Base-by-base conservation (phyloP, 2,113 vertebrate genomes). In the Jaculus jaculus region DNA sequence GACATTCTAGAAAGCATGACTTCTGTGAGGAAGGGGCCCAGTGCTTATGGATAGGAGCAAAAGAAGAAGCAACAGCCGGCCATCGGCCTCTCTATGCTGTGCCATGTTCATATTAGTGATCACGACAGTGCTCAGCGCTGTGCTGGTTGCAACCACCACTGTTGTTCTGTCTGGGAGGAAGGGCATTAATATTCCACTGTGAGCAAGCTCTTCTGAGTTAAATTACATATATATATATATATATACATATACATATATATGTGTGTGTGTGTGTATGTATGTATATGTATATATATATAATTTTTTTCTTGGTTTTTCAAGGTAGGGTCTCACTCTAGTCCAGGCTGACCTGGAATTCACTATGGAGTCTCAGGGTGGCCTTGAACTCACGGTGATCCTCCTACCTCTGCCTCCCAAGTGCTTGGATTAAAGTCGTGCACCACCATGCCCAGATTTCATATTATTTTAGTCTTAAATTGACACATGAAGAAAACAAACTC, bases 61-160 rank as follows among this genome's bases (percentile, higher is more conserved):
- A 88, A 69, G 28, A 83, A 7, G 15, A 47, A 13, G 21, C 2
- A 37, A 80, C 26, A 13, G 5, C 18, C 77, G 32, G 20, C 1
- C 30, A 37, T 3, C 8, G 15, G n/a, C 51, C 15, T 20, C 32
- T 34, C 10, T 1, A 10, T 47, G 9, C 3, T 1, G 34, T 26
- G 26, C 39, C 24, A 21, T n/a, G 58, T 84, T 60, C 58, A 39
- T 60, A 51, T 47, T 39, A 2, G 17, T 12, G n/a, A n/a, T n/a
- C n/a, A n/a, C n/a, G n/a, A n/a, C n/a, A n/a, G 3, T 39, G 32
- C 20, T 79, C 16, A 15, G 16, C 6, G 0, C 9, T 28, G 5
- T 18, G 26, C 83, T 65, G 24, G 42, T 11, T 1, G 2, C 26
- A 20, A 2, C 30, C 60, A 28, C 32, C 23, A 2, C 0, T 17